A percentile compares a stretch with the other conserved stretches of the same genome.
Conservation (phyloP, 1,140 invertebrate genomes). For the Portunus trituberculatus region DNA sequence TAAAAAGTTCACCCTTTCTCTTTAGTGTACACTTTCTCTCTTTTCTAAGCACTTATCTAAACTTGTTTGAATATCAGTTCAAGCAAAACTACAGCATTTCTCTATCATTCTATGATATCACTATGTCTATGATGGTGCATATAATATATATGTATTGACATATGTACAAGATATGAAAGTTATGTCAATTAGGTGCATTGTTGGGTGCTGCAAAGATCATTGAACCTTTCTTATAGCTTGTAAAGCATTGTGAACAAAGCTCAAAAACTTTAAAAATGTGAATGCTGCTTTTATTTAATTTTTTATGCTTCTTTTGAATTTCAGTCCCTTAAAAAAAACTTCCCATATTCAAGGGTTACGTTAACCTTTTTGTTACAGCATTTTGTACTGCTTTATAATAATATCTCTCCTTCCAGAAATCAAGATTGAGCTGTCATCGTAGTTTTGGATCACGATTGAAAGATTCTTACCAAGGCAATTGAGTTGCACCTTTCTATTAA, state of each 20-base stretch:
- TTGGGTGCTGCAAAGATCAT: background rate
- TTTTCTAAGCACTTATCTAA: constrained; percentile 40
- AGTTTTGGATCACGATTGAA: background rate
- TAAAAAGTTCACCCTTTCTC: background rate
- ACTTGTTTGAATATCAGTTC: background rate
- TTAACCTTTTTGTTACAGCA: background rate
- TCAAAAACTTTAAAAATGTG: background rate
- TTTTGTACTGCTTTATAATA: background rate
- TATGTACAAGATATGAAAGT: constrained; percentile 18
- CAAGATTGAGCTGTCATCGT: background rate
- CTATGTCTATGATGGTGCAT: constrained; percentile 60
- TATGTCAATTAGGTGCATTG: background rate
- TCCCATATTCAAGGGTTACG: too few relatives aligned
- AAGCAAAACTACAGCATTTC: constrained; percentile 53
- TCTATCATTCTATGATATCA: constrained; percentile 32
- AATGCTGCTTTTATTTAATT: background rate
- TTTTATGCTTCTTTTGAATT: background rate
- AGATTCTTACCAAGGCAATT: background rate
- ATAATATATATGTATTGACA: constrained; percentile 28
- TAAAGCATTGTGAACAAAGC: background rate
- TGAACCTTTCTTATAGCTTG: background rate
- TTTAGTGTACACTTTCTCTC: background rate
- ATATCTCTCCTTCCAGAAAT: background rate
- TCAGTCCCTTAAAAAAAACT: background rate
- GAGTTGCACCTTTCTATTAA: background rate